Base-by-base conservation (phyloP, 2,888 invertebrate genomes). In the Bellardia pandia region DNA sequence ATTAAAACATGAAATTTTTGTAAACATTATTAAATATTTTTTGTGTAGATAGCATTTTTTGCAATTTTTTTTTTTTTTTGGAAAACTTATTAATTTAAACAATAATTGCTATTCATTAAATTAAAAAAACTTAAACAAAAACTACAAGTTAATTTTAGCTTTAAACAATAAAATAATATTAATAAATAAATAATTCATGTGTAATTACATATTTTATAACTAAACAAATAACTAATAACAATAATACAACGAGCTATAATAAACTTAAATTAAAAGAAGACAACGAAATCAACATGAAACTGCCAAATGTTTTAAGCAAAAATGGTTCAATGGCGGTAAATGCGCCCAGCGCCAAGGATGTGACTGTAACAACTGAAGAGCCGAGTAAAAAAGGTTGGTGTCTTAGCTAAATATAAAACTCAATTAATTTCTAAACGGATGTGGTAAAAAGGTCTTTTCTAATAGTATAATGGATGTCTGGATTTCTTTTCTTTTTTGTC, bases 361-460 rank as follows among this genome's bases (percentile, higher is more conserved):
- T 68, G 33, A 58, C 72, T 33, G 77, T 23, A 40, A 51, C 66
- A n/a, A 80, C 84, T 33, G 66, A 78, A 45, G 62, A 13, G 6
- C 8, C 80, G 13, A 81, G 42, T 58, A 86, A 87, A 74, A 89
- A 86, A 88, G 86, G 88, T 88, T n/a, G n/a, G 85, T 88, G 62
- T 75, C 75, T 71, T 30, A 11, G 33, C 64, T 83, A 68, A 16
- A 8, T 37, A 5, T 6, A 6, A 37, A 37, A 37, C 23, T 23
- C 23, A 23, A 23, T 23, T 23, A 23, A 23, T 23, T 23, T 23
- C 23, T 23, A 23, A 23, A 23, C 1, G 23, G 23, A 23, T 23
- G 23, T 23, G 23, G 0, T 23, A 23, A 23, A 23, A 23, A 23
- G 23, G 23, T 23, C 1, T 23, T 1, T 23, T 23, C n/a, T n/a